Base-by-base conservation (phyloP, 2,888 invertebrate species). In the Andrena camellia region DNA sequence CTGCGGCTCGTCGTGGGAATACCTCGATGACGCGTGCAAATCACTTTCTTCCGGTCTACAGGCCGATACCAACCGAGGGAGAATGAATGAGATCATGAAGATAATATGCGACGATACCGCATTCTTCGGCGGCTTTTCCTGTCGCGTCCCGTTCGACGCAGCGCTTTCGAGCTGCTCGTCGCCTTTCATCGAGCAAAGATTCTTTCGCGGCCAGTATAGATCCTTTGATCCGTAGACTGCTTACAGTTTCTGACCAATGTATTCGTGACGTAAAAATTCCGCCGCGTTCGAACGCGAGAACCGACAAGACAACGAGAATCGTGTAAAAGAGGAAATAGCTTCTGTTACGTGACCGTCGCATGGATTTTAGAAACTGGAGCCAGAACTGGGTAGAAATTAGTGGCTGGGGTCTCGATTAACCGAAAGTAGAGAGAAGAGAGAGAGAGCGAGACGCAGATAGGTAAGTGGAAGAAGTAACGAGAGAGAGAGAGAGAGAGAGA, bases 51-150 rank as follows among this genome's bases (percentile, higher is more conserved):
- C 78, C 60, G 78, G 60, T 52, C 68, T 17, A 33, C 48, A 17
- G 31, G 64, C 10, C 31, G 23, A 50, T 62, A 26, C 48, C 29
- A 17, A 48, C 73, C 23, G 29, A 48, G 67, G 31, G 62, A 73
- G 48, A 67, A 54, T 57, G 52, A 64, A 64, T 84, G 83, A 87
- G 73, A 81, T 89, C 85, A 84, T 60, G 60, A 52, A 77, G 75
- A 85, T 75, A 62, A 88, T 75, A 83, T 69, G 84, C 67, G 71
- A 78, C 63, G 82, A 79, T 78, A 62, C 66, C 31, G 66, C 76
- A 81, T 86, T 83, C 77, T 33, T 72, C 77, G 62, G 42, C 60
- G 70, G 33, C 60, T 79, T 84, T 84, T 81, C 66, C 73, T 60
- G 59, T 35, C 7, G 3, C 78, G 54, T 35, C 13, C 20, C 35